These are phyloP conservation scores for Hestina assimilis DNA, from an alignment of 1,140 invertebrate genomes.

Conservation along the genomic window DNA sequence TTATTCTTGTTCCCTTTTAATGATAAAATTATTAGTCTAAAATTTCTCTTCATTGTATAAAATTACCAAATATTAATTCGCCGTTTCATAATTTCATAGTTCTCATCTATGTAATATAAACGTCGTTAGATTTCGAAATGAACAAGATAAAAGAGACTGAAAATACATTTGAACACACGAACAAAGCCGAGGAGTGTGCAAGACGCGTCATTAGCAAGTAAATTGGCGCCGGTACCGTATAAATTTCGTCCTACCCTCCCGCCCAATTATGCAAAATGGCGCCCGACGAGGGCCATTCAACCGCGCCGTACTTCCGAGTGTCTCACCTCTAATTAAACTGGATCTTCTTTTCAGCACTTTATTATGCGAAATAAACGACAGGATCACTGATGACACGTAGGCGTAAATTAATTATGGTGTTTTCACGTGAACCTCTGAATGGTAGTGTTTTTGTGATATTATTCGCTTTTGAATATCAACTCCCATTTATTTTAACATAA, in stretches of 20 bases:
- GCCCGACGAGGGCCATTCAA: conserved; percentile 69
- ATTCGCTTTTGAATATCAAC: conserved; percentile 25
- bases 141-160: conserved; percentile 25
- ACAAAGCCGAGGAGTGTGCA: conserved; percentile 58
- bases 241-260: conserved; percentile 72
- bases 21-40: no score
- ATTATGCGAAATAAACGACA: conserved; percentile 73
- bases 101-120: no score
- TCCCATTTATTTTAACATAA: conserved; percentile 19
- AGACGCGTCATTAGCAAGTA: conserved; percentile 75
- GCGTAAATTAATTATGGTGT: conserved; percentile 56
- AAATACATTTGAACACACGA: conserved; percentile 39
- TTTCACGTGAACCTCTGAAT: conserved; percentile 36
- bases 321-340: conserved; percentile 75
- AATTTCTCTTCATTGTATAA: no score
- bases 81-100: no score
- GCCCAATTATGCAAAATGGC: conserved; percentile 77
- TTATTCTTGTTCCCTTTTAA: no score
- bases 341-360: conserved; percentile 74
- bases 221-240: conserved; percentile 71
- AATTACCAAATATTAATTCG: no score
- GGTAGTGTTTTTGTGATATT: conserved; percentile 26
- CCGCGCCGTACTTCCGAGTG: conserved; percentile 61
- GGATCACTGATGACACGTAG: conserved; percentile 52
- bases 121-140: conserved; percentile 23